Evolutionary conservation across 2,797 vertebrate genomes (phyloP), one percentile per base, ranked within the genome.

Genomic region (Pseudocheirus occidentalis): DNA sequence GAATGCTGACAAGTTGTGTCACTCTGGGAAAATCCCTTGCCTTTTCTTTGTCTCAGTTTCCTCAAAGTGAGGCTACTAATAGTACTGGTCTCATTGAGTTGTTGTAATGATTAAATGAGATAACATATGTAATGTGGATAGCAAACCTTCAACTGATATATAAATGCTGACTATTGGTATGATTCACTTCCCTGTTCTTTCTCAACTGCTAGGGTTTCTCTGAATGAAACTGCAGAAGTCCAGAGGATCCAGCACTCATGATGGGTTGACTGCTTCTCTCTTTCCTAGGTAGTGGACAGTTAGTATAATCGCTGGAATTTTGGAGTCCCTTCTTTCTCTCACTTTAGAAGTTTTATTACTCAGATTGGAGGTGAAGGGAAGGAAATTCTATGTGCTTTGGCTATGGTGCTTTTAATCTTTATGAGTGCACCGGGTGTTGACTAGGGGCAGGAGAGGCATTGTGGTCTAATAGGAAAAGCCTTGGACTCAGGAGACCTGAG

Each of bases 351-450:
- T 58, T 92, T 95, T 95, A 91, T 50, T 87, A 94, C 0, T 95
- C 90, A 93, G 92, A 96, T 94, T 96, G 90, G 94, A 95, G 53
- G 81, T 94, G 73, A 50, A 94, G 93, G 93, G 95, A 95, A 28
- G 94, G 16, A 34, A 5, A 59, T 93, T 95, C 92, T 94, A 94
- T 95, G 93, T 92, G 58, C 92, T 87, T 89, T 66, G 90, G 90
- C 91, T 95, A 55, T 92, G 54, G 94, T 55, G 92, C 93, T 92
- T 96, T 55, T 50, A 28, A 93, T 95, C 62, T 96, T 96, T 91
- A 94, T 95, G 92, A 91, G 91, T 55, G 96, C 95, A 52, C 90
- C 96, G 73, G 93, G 92, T 92, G 97, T 96, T 96, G 95, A 81
- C 66, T 66, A 66, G 62, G n/a, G n/a, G 66, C n/a, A 81, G 18